Evolutionary conservation across 2,797 vertebrate species (phyloP).

Genomic region (Xerus rutilus): DNA sequence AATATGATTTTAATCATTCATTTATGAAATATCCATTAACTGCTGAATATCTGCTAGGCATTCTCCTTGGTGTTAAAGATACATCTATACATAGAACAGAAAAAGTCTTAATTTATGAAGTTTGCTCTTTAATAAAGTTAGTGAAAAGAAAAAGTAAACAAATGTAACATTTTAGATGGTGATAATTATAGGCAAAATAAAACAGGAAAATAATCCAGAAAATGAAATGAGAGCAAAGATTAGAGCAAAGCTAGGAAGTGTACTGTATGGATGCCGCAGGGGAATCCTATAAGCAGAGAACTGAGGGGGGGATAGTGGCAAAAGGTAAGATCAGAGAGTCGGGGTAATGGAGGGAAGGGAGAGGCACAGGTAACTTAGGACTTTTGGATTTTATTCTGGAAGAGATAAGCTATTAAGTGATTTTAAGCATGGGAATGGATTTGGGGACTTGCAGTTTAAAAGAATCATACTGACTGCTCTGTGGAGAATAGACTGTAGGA

Average conservation of each 20-base stretch:
- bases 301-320: not conserved
- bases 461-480: not conserved
- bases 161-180: not conserved
- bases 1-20: not conserved
- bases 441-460: slow-evolving; percentile 26
- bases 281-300: not conserved
- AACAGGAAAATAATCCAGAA: not conserved
- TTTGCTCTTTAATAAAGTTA: not conserved
- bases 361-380: not conserved
- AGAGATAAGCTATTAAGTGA: not conserved
- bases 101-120: not conserved
- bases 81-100: not conserved
- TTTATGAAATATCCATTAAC: not conserved
- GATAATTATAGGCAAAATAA: not conserved
- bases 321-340: not conserved
- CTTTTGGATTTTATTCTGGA: not conserved
- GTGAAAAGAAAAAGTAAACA: not conserved
- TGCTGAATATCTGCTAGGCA: not conserved
- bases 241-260: not conserved
- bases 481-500: not conserved
- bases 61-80: not conserved
- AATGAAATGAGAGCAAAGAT: not conserved
- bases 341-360: accelerated
- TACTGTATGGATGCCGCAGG: not conserved
- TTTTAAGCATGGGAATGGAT: slow-evolving; percentile 31